A percentile compares a stretch with the other conserved stretches of the same genome.
phyloP scores from a whole-genome alignment of 2,797 vertebrate species.

The Sparus aurata region DNA sequence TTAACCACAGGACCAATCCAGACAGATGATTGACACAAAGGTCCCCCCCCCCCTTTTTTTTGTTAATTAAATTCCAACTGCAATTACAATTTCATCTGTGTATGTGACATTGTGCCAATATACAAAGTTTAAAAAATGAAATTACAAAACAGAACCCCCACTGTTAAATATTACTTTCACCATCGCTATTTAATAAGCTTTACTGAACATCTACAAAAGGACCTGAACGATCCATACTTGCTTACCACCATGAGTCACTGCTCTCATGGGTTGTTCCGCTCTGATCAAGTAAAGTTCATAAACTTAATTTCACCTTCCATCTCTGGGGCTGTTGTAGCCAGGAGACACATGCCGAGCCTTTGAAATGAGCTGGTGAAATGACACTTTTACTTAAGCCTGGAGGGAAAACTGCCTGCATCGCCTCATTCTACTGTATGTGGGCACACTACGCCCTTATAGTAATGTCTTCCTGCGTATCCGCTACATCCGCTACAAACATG shows the following conservation, averaged over 20 bases:
- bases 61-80: background rate
- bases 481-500: conserved; percentile 23
- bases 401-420: conserved; percentile 39
- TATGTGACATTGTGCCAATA: background rate
- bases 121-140: background rate
- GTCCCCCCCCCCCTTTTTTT: too few species aligned
- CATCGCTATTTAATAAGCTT: conserved; percentile 6
- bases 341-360: conserved; percentile 65
- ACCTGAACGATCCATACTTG: conserved; percentile 6
- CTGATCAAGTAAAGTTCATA: conserved; percentile 65
- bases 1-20: background rate
- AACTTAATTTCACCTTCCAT: conserved; percentile 76
- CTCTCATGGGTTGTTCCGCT: conserved; percentile 46
- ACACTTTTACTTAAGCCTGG: conserved; percentile 58
- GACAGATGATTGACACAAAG: background rate
- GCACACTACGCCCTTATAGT: conserved; percentile 30
- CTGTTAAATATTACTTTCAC: conserved; percentile 9
- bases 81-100: too few species aligned
- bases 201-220: background rate
- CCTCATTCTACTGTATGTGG: conserved; percentile 28
- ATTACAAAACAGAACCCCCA: background rate
- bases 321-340: conserved; percentile 48
- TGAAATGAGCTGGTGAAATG: conserved; percentile 67
- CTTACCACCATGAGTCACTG: conserved; percentile 51
- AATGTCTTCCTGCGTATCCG: conserved; percentile 47